phyloP scores from a whole-genome alignment of 2,113 vertebrate genomes.

The Atrichornis clamosus region DNA sequence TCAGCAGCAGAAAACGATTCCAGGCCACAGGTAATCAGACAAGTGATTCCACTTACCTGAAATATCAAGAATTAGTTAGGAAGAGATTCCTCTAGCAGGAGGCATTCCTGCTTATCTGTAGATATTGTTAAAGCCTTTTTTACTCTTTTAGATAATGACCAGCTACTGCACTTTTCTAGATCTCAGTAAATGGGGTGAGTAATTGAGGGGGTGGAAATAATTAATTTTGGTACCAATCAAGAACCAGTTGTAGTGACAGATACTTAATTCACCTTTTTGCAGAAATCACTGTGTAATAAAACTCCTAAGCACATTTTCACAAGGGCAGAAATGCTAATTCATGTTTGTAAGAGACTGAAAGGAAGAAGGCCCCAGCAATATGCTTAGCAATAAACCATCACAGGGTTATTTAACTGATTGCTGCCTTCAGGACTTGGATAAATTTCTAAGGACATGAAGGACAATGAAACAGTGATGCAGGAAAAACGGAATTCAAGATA shows the following conservation, averaged over 20 bases:
- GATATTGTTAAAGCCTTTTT: neutral
- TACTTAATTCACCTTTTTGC: neutral
- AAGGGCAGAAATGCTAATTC: neutral
- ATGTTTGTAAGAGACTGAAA: neutral
- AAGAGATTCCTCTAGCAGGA: neutral
- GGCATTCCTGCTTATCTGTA: neutral
- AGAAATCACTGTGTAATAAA: neutral
- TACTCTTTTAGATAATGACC: neutral
- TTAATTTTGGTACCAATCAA: neutral
- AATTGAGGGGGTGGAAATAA: neutral
- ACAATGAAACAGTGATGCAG: neutral
- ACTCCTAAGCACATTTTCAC: neutral
- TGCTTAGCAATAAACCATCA: neutral
- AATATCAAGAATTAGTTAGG: neutral
- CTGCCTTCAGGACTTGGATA: neutral
- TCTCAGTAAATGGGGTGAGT: neutral
- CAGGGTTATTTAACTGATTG: neutral
- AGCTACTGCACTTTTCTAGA: neutral
- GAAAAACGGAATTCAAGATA: neutral
- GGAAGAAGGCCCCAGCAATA: neutral
- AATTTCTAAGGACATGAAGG: neutral
- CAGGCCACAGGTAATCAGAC: neutral
- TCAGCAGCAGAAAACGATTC: neutral
- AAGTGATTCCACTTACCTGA: constrained; percentile 13
- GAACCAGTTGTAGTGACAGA: neutral